These are phyloP conservation scores for Hypotaenidia philippensis DNA, from an alignment of 2,797 vertebrate species.

Conservation along the genomic window DNA sequence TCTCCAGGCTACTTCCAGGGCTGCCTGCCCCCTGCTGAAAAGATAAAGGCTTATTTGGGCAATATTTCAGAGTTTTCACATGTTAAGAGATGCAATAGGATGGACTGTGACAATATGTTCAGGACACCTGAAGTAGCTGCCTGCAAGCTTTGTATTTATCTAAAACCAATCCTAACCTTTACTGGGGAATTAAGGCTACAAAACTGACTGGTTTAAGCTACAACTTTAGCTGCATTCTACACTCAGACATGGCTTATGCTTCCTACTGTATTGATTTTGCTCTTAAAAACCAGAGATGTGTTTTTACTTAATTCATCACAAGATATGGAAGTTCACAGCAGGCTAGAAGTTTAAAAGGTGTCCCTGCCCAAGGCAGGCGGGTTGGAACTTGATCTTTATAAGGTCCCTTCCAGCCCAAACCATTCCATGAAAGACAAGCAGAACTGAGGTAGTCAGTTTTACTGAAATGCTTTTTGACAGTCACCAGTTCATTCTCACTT, in stretches of 20 bases:
- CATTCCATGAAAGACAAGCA: neutral
- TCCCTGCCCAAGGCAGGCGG: too few relatives aligned
- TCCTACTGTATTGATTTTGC: slow-evolving; percentile 48
- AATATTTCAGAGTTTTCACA: neutral
- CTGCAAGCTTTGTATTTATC: neutral
- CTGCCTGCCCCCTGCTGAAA: neutral
- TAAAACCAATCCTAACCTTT: neutral
- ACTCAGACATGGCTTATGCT: slow-evolving; percentile 66
- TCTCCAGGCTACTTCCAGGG: neutral
- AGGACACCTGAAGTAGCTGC: neutral
- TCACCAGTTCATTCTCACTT: neutral
- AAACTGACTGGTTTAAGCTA: neutral
- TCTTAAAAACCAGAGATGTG: slow-evolving; percentile 66
- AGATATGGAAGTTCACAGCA: slow-evolving; percentile 18
- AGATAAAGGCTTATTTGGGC: neutral
- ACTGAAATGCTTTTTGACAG: neutral
- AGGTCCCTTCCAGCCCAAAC: too few relatives aligned
- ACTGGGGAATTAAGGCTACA: neutral
- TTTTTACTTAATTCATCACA: slow-evolving; percentile 32
- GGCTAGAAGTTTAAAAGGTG: slow-evolving; percentile 22
- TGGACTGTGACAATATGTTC: neutral
- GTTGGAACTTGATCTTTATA: too few relatives aligned
- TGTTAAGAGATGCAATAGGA: neutral
- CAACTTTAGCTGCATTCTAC: neutral
- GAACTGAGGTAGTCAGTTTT: slow-evolving; percentile 72